A percentile compares a stretch with the other conserved stretches of the same genome.
These are phyloP conservation scores for Tapera naevia DNA, from an alignment of 2,797 vertebrate genomes.

Conservation along the genomic window DNA sequence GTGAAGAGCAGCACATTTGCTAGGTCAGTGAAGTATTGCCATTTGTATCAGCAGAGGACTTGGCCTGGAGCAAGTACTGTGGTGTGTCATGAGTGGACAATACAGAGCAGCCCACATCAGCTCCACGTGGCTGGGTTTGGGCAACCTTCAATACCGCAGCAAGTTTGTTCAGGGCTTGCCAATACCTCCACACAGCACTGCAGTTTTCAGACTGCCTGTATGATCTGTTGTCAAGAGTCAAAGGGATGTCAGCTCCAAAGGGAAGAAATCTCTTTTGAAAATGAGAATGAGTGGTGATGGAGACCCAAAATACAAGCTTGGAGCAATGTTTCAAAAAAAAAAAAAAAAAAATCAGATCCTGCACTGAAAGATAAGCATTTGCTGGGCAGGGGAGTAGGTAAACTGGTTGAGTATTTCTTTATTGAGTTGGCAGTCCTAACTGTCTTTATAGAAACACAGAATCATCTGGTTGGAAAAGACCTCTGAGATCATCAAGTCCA, in stretches of 20 bases:
- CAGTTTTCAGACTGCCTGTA: background rate
- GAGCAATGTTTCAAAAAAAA: background rate
- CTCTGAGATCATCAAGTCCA: too few species aligned
- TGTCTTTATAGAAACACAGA: background rate
- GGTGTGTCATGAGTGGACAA: background rate
- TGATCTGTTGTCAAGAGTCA: background rate
- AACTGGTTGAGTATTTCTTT: background rate
- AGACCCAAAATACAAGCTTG: background rate
- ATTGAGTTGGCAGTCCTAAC: background rate
- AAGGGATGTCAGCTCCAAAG: background rate
- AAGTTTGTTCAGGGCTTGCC: background rate
- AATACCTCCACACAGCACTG: background rate
- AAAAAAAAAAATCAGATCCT: background rate
- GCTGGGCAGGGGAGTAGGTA: background rate
- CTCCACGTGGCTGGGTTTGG: background rate
- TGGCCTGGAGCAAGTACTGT: fast-evolving
- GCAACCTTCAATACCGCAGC: background rate
- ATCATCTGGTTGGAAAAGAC: too few species aligned
- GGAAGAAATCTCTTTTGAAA: background rate
- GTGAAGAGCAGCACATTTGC: background rate
- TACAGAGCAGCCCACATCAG: background rate
- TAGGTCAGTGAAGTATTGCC: background rate
- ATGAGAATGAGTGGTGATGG: background rate
- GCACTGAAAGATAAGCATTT: background rate
- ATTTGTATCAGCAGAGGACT: background rate